Base-by-base conservation (phyloP, 2,113 vertebrate genomes). In the Amphiprion ocellaris region DNA sequence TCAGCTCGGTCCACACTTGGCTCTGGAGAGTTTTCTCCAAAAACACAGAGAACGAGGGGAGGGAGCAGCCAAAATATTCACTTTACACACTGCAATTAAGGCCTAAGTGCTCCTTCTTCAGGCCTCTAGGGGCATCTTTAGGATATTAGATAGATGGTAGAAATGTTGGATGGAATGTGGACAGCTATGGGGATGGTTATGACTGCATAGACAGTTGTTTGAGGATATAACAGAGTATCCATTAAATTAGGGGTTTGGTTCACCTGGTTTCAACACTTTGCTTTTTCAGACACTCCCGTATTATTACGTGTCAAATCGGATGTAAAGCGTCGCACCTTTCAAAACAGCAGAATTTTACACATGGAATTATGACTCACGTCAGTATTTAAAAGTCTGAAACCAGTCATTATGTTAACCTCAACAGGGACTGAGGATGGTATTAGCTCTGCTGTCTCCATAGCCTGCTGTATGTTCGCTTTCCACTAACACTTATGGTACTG, bases 361-460 rank as follows among this genome's bases (percentile, higher is more conserved):
- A 24, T n/a, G 61, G 26, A 37, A 61, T 73, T 67, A 73, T 66
- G 46, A 72, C 62, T 63, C 15, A 0, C 47, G 37, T 47, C 39
- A 16, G 47, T 56, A 33, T 54, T 70, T 61, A 65, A 61, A 74
- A 70, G 59, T 44, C 23, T 74, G 46, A 69, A 75, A 59, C 59
- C n/a, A 9, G n/a, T 74, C n/a, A 70, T 79, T 75, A 61, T 71
- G 41, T 55, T 16, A 16, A 50, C 46, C 54, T 33, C n/a, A n/a
- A 56, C 14, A 4, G 23, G 61, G 66, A 15, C 21, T 12, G 39
- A 79, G 37, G 3, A 16, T 63, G 53, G 30, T 15, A 64, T 69
- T 58, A 49, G 46, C 46, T 70, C 66, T 37, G 15, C 50, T 56
- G 60, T 33, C 39, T 62, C 56, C 14, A 59, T 33, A 8, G 33